Evolutionary conservation across 1,140 invertebrate species (phyloP).

Genomic region (Solen grandis): DNA sequence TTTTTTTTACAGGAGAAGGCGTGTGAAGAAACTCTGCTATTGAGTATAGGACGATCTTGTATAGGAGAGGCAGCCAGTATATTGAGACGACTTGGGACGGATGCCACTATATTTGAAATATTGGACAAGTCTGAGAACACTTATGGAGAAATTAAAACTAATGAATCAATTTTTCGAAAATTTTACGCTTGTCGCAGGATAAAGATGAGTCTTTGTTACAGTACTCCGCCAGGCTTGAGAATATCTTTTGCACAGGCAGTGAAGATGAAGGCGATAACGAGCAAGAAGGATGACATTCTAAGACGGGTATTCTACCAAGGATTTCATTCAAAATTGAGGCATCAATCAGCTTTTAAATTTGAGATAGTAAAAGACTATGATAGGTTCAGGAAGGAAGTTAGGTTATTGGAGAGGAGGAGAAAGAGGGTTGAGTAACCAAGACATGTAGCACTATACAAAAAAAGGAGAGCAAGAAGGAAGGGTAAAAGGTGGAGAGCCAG

Average conservation of each 20-base stretch:
- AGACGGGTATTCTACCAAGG: slow-evolving; percentile 12
- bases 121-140: not conserved
- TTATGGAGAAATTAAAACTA: not conserved
- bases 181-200: slow-evolving; percentile 18
- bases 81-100: not conserved
- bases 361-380: slow-evolving; percentile 4
- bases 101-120: not conserved
- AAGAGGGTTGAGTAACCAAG: not conserved
- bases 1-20: not conserved
- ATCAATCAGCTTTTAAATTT: not conserved
- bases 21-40: slow-evolving; percentile 5
- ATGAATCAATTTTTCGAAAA: not conserved
- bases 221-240: slow-evolving; percentile 3
- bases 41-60: not conserved
- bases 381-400: slow-evolving; percentile 5
- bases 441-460: not conserved
- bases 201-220: not conserved
- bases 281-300: not conserved
- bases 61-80: slow-evolving; percentile 34
- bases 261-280: not conserved
- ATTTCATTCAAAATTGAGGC: not conserved
- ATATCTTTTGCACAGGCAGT: slow-evolving; percentile 16
- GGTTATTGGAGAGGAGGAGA: not conserved
- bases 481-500: not conserved
- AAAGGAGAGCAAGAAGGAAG: not conserved